A percentile compares a stretch with the other conserved stretches of the same genome.
Conservation (phyloP, 2,797 vertebrate genomes). For the Emydoidea blandingii region DNA sequence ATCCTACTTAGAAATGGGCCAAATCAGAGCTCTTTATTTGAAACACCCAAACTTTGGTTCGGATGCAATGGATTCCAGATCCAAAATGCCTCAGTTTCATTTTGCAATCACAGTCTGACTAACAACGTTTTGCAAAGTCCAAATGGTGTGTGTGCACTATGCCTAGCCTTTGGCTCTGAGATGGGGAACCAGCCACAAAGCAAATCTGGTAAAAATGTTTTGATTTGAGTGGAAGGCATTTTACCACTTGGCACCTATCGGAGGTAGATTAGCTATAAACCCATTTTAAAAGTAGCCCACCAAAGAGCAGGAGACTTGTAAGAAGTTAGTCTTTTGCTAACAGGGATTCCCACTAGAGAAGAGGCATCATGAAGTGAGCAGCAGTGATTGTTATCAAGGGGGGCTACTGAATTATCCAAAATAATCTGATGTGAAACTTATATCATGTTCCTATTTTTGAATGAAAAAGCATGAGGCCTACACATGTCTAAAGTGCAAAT, state of each 20-base stretch:
- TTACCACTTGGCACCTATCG: not conserved
- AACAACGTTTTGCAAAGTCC: constrained; percentile 50
- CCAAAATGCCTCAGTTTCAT: not conserved
- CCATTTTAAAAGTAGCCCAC: constrained; percentile 42
- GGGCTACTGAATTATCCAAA: constrained; percentile 20
- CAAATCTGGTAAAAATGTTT: constrained; percentile 19
- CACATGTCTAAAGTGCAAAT: not conserved
- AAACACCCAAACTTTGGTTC: constrained; percentile 30
- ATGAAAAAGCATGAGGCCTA: not conserved
- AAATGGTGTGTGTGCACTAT: constrained; percentile 30
- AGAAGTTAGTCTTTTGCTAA: constrained; percentile 35
- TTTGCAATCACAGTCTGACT: constrained; percentile 29
- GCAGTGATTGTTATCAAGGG: constrained; percentile 38
- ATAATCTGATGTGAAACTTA: constrained; percentile 54
- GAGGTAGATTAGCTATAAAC: not conserved
- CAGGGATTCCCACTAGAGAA: constrained; percentile 25
- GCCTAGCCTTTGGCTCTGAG: constrained; percentile 41
- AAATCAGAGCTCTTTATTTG: constrained; percentile 30
- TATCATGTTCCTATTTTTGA: constrained; percentile 39
- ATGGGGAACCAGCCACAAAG: not conserved
- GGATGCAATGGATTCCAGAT: constrained; percentile 30
- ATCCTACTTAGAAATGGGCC: not conserved
- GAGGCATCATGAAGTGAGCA: constrained; percentile 36
- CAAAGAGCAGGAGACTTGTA: constrained; percentile 16
- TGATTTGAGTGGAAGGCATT: constrained; percentile 62